Conservation (phyloP, 2,113 vertebrate genomes). For the Mobula birostris region DNA sequence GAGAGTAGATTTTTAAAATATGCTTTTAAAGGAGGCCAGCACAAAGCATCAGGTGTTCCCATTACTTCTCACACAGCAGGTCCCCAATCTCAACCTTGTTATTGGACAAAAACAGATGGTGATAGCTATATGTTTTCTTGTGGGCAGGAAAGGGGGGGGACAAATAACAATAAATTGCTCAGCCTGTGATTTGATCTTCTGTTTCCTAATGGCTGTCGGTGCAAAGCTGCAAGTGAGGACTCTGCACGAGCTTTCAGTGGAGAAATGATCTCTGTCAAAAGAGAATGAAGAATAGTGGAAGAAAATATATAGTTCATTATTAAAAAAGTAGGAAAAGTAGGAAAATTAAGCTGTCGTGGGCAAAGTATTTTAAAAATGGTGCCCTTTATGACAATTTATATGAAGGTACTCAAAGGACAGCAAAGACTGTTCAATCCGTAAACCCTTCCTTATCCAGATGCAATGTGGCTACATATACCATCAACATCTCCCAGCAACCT, state of each 20-base stretch:
- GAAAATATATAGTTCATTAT: background rate
- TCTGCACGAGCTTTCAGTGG: background rate
- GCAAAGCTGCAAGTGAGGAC: background rate
- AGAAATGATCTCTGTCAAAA: background rate
- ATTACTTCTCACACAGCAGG: background rate
- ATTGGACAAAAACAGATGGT: background rate
- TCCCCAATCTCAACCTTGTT: background rate
- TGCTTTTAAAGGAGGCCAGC: background rate
- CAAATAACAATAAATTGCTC: slow-evolving; percentile 13
- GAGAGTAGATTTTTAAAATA: background rate
- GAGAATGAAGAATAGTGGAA: background rate
- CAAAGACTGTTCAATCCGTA: background rate
- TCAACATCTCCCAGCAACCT: background rate
- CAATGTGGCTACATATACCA: background rate
- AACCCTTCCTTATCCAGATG: background rate
- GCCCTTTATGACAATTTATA: background rate
- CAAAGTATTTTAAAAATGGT: background rate
- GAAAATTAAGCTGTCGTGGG: slow-evolving; percentile 21
- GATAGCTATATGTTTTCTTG: background rate
- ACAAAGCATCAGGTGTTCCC: background rate
- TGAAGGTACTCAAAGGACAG: background rate
- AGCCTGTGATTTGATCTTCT: background rate
- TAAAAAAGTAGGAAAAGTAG: background rate
- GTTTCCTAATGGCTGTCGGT: background rate
- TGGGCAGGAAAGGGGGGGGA: background rate